Evolutionary conservation across 2,888 invertebrate genomes (phyloP), one percentile per base, ranked within the genome.

Genomic region (Brachyopa scutellaris): DNA sequence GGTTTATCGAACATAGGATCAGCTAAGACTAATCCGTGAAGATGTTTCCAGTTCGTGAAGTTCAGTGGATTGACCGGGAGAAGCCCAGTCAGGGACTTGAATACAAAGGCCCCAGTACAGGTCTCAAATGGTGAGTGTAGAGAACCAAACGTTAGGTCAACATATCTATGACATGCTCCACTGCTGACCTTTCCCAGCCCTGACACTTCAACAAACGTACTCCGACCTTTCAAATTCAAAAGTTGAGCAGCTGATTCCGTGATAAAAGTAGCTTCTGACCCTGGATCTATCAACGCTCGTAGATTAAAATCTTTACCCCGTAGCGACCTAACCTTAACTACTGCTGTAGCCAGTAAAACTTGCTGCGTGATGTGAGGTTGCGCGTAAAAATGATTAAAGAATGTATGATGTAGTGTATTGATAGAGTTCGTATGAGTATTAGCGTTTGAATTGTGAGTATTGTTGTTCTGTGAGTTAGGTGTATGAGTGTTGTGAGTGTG

Each of bases 31-130:
- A 29, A 5, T 5, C 9, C 19, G 7, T 23, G 40, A 1, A 31
- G 17, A 13, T 49, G 29, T 7, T 49, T 9, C 29, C 29, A 49
- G 0, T 29, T 49, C 19, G n/a, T 33, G 23, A 15, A 5, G 4
- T 11, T 29, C 17, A 51, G 2, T 45, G 15, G 2, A 1, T 55
- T 40, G 45, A 23, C 33, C 45, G 45, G 45, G 15, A 67, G 45
- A 13, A 55, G 21, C 2, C 53, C 31, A 31, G 66, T 67, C 42
- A 67, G 42, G 13, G 53, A 42, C 5, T 33, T 33, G 8, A 29
- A 55, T 8, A 42, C 33, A 13, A 11, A 33, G 1, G 47, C 45
- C 33, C 42, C 29, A 7, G 38, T 49, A 19, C 29, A 6, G 11
- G 11, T 26, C 36, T 64, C 11, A 26, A 29, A 51, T 0, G 7